Evolutionary conservation across 2,888 invertebrate genomes (phyloP), one percentile per base, ranked within the genome.

Genomic region (Calameuta idolon): DNA sequence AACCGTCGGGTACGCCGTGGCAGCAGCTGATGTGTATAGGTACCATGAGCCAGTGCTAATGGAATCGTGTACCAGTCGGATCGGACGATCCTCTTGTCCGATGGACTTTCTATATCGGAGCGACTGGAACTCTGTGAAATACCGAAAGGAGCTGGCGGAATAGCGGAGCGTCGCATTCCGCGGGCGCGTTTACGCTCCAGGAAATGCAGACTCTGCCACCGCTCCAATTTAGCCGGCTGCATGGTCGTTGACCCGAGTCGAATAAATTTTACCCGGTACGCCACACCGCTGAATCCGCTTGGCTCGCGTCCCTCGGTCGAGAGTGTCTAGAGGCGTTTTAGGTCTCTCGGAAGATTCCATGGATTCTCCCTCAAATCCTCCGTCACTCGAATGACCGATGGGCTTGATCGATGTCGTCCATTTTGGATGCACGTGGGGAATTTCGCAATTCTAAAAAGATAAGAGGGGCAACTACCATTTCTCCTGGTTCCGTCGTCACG

Each of bases 171-270:
- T 55, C 71, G 71, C 31, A 71, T 34, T 71, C 71, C 71, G 71
- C 71, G 34, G 33, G 71, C 71, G 71, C 71, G 31, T 34, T 71
- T 34, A 34, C 71, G 71, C 71, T 34, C 34, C 71, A 34, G 71
- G 71, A 71, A 71, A 71, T 34, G 71, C 71, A 34, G 71, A 71
- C 71, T 71, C 71, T 71, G 71, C 71, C 71, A 23, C 33, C 71
- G 71, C 71, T 71, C 34, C 71, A 34, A 71, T 71, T 71, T 71
- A 71, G 71, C 71, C 71, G 15, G 71, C 71, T 15, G 71, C 71
- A 34, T 34, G 71, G 71, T 71, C 71, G 71, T 71, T 71, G 71
- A 71, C 71, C 71, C 71, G 71, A 31, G 71, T 71, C 71, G 31
- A 71, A 71, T 71, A 71, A 71, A 71, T 71, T 71, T 71, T 34